Conservation (phyloP, 2,888 invertebrate genomes). For the Tipula vernalis region DNA sequence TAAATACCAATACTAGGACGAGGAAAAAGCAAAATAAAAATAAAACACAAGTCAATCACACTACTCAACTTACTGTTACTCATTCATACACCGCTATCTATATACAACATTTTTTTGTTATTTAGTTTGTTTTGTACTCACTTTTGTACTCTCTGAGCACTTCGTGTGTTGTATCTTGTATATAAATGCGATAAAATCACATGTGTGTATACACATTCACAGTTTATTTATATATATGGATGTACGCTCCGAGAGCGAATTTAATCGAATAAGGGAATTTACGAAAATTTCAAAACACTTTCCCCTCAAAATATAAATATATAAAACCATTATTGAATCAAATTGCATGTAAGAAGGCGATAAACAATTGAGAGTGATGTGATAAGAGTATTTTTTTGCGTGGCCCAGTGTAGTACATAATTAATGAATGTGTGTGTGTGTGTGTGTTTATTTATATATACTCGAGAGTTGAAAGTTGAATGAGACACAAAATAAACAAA, state of each 20-base stretch:
- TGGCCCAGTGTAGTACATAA: background rate
- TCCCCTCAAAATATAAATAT: background rate
- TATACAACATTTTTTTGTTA: background rate
- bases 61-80: conserved; percentile 10
- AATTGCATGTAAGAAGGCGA: background rate
- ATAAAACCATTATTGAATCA: background rate
- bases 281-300: background rate
- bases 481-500: conserved; percentile 4
- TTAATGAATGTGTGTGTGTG: background rate
- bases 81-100: conserved; percentile 9
- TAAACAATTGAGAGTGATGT: background rate
- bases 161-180: background rate
- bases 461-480: background rate
- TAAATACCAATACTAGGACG: background rate
- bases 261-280: background rate
- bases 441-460: background rate
- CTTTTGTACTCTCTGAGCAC: background rate
- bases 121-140: background rate
- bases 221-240: background rate
- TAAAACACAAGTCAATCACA: conserved; percentile 8
- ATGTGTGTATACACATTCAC: background rate
- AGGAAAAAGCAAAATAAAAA: background rate
- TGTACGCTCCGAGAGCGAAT: background rate
- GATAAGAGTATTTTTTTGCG: background rate
- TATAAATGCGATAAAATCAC: background rate